Evolutionary conservation across 92 coral and sea anemone species (phyloP), one percentile per base, ranked within the genome.

Genomic region (Metridium senile): DNA sequence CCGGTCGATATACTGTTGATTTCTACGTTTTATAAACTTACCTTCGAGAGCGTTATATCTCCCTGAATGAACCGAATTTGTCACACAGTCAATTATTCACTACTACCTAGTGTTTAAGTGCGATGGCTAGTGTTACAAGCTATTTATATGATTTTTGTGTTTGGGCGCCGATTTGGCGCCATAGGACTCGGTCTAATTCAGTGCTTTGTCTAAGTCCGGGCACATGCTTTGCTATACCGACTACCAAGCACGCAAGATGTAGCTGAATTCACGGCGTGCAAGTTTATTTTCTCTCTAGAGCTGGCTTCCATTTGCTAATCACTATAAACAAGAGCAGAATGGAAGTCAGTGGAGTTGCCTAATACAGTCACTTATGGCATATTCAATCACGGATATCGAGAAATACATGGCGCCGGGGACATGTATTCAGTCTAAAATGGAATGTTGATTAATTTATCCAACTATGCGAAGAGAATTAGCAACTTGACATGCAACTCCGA

Each of bases 141-240:
- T 92, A 92, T 92, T 92, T 92, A 92, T 92, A 92, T 68, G 91
- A 90, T 86, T 92, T 82, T 73, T 81, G 86, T 81, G 89, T 74
- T 92, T 73, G 79, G 92, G 93, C 97, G 97, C 97, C 97, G 89
- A 79, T 57, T 76, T 82, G 97, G 93, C 97, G 97, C 97, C 97
- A 81, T 73, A 65, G 76, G 83, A 74, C 78, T 85, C 93, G 93
- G 86, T 88, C 88, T 84, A 84, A 81, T 80, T 84, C 93, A 79
- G 90, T 89, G 97, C 97, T 92, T 92, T 92, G 97, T 92, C 93
- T 91, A 85, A 72, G 63, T 23, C 78, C 88, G 61, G 68, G 78
- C 97, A 91, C 97, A 91, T 91, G 97, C 93, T 88, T 89, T 80
- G 82, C 93, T 81, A 75, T 80, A 88, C 97, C 97, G 93, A 91